Evolutionary conservation across 2,113 vertebrate species (phyloP), one percentile per base, ranked within the genome.

Genomic region (Megatriorchis doriae): DNA sequence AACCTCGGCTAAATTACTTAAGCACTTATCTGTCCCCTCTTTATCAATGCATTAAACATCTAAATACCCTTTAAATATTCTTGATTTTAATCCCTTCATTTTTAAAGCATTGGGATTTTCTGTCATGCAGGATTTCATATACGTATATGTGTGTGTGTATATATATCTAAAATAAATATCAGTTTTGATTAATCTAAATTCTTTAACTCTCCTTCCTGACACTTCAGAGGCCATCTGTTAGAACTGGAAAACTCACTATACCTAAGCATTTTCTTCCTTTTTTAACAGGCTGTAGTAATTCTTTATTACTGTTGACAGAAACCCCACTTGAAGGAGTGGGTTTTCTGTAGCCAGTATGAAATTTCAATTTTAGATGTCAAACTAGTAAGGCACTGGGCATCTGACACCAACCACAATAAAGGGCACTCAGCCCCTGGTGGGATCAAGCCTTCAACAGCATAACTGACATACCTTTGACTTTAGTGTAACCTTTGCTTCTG

Each of bases 71-170:
- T 66, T 47, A 81, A 86, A 81, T 61, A 86, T 9, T 15, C 32
- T 75, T 74, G 55, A 5, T 68, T 88, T 75, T 40, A 83, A 58
- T 50, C 22, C 32, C n/a, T 77, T 82, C 3, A 32, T 48, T 90
- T 75, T 50, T 52, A 80, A 87, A 86, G 47, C 32, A 75, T 3
- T 36, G 16, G 4, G 8, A 43, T 77, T 80, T 88, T 89, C 25
- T 66, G 16, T n/a, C 15, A n/a, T 21, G 12, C 10, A 81, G 27
- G 8, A 81, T 48, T 81, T 81, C 13, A 25, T 15, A 8, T 16
- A 1, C 52, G 1, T 29, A n/a, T n/a, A n/a, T n/a, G 0, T 9
- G 6, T 32, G 36, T 3, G 6, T 13, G 6, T 7, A 2, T 20
- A 16, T 19, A 77, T 31, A 47, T 22, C 15, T 22, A 43, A 9